Evolutionary conservation across 2,888 invertebrate species (phyloP).

Genomic region (Nymphalis c-album): DNA sequence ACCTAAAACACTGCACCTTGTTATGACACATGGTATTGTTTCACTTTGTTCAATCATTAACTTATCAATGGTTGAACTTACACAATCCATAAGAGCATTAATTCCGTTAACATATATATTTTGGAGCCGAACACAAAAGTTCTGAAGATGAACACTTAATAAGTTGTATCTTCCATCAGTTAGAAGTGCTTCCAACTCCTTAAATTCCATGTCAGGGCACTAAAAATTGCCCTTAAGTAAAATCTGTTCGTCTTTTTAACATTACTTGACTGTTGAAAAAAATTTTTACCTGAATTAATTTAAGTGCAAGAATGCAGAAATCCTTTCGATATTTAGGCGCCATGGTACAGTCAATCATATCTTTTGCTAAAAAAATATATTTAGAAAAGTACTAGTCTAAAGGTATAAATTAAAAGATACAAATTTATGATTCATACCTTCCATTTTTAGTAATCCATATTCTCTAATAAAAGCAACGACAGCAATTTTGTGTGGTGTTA

Average conservation of each 20-base stretch:
- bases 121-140: slow-evolving; percentile 82
- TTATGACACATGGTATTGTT: slow-evolving; percentile 75
- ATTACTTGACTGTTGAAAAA: slow-evolving; percentile 11
- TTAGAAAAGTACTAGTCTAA: background rate
- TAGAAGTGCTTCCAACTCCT: slow-evolving; percentile 84
- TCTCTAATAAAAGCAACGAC: slow-evolving; percentile 88
- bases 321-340: slow-evolving; percentile 85
- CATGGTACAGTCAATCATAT: slow-evolving; percentile 73
- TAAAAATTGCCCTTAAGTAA: slow-evolving; percentile 55
- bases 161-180: slow-evolving; percentile 83
- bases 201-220: slow-evolving; percentile 89
- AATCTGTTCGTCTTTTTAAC: slow-evolving; percentile 14
- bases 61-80: slow-evolving; percentile 82
- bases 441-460: slow-evolving; percentile 84
- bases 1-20: slow-evolving; percentile 86
- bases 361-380: slow-evolving; percentile 72
- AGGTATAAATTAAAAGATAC: slow-evolving; percentile 12
- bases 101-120: slow-evolving; percentile 83
- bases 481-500: slow-evolving; percentile 91
- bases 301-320: slow-evolving; percentile 90
- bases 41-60: slow-evolving; percentile 79
- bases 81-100: slow-evolving; percentile 84
- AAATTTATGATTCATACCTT: slow-evolving; percentile 52
- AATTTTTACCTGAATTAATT: slow-evolving; percentile 85
- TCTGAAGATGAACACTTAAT: slow-evolving; percentile 79